Evolutionary conservation across 2,797 vertebrate genomes (phyloP), one percentile per base, ranked within the genome.

Genomic region (Sphenodon punctatus): DNA sequence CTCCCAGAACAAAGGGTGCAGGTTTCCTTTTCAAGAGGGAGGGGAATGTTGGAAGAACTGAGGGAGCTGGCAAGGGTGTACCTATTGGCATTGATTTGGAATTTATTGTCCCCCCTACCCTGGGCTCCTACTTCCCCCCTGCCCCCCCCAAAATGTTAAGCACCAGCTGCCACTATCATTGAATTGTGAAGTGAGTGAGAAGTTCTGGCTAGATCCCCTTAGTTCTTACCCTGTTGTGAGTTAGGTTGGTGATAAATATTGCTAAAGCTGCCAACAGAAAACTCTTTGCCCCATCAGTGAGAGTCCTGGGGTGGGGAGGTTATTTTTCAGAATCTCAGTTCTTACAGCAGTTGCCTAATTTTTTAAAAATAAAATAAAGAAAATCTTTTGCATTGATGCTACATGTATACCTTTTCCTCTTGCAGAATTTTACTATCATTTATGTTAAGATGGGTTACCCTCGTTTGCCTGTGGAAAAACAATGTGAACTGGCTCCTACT

Each of bases 361-460:
- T n/a, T n/a, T n/a, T n/a, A n/a, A n/a, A n/a, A n/a, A n/a, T n/a
- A n/a, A n/a, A n/a, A n/a, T n/a, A n/a, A n/a, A n/a, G n/a, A n/a
- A n/a, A n/a, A n/a, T 81, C 4, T 72, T 82, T 53, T 51, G 5
- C 3, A 13, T n/a, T 79, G 23, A 34, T 85, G 17, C 27, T 82
- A 56, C 66, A 53, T 10, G 27, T 56, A 4, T 53, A 7, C 88
- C 16, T 78, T 85, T 60, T 82, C 23, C 46, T 76, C 46, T 48
- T 55, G 75, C 83, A 99, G 98, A 99, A 99, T 96, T 99, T 99
- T 90, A 99, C 99, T 67, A 99, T 99, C 91, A 99, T 99, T 93
- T 99, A 99, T 90, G 99, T 99, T 88, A 99, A 99, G 95, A 98
- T 99, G 97, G 99, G 99, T 36, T 99, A 98, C 89, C 99, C 99